Base-by-base conservation (phyloP, 2,888 invertebrate genomes). In the Thysanoteuthis rhombus region DNA sequence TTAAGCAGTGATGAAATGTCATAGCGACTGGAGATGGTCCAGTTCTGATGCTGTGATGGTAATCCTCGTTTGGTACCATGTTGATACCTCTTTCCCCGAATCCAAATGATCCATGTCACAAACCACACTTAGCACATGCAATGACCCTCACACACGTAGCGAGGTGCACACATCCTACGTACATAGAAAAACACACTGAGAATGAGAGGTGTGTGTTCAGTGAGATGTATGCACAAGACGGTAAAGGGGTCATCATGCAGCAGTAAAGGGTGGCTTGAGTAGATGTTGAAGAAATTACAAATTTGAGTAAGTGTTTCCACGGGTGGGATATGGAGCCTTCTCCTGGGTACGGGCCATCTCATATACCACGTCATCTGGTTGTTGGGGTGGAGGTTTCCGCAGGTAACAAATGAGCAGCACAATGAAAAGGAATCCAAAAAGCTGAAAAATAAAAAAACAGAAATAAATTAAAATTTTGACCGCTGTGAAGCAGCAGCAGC, bases 281-380 rank as follows among this genome's bases (percentile, higher is more conserved):
- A 40, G 32, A 45, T 92, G 40, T 40, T 40, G 92, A 45, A 90
- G 90, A 38, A 92, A 45, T 92, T 93, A 90, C 47, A 90, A 58
- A 89, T 93, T 93, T 39, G 52, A 93, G 32, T 93, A 93, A 47
- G 93, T 93, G 93, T 93, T 93, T 39, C 95, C 95, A 36, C 96
- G 94, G 0, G 96, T 96, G 22, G 96, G 96, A 94, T 96, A 96
- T 0, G 96, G 96, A 16, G 96, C 96, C 94, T 96, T 96, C 93
- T 96, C 96, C 94, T 96, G 96, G 92, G 95, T 96, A 93, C 96
- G 94, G 0, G 96, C 96, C 96, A 96, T 96, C 94, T 96, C 96
- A 92, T 96, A 96, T n/a, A 96, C 96, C 16, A 96, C 96, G 93
- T 96, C 96, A 89, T 96, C 96, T 32, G 95, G 95, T 92, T 94